These are phyloP conservation scores for Paramormyrops hopkinsi DNA, from an alignment of 2,797 vertebrate species.

Conservation along the genomic window DNA sequence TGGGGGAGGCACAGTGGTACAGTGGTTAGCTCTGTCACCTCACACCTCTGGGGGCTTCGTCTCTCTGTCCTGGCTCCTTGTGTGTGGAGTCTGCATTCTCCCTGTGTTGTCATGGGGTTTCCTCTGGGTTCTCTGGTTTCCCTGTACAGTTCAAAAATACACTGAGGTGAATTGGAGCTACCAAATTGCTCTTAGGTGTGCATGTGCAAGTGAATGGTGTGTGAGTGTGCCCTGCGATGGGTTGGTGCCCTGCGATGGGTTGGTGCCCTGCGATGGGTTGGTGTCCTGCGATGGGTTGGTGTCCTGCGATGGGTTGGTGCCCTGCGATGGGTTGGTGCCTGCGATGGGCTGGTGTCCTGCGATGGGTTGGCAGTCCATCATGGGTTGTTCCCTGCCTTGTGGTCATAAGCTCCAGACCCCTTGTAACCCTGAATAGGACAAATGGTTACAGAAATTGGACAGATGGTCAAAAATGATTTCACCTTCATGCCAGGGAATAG, in stretches of 20 bases:
- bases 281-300: neutral
- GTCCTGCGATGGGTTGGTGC: no score
- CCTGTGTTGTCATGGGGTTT: neutral
- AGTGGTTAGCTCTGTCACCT: neutral
- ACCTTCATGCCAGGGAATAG: neutral
- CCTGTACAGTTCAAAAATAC: neutral
- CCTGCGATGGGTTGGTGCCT: no score
- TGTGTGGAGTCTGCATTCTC: neutral
- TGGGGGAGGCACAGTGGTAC: neutral
- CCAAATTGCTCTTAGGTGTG: neutral
- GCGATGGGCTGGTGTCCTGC: no score
- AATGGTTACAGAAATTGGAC: neutral
- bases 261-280: neutral
- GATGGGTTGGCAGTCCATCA: neutral
- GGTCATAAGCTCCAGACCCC: neutral
- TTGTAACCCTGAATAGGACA: neutral
- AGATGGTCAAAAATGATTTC: neutral
- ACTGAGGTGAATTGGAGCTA: neutral
- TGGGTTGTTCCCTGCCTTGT: neutral
- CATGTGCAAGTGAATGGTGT: neutral
- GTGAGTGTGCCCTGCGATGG: no score
- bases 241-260: neutral
- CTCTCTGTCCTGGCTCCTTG: neutral
- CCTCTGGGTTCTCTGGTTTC: neutral
- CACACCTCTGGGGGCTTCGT: neutral